Base-by-base conservation (phyloP, 2,113 vertebrate species). In the Saccopteryx leptura region DNA sequence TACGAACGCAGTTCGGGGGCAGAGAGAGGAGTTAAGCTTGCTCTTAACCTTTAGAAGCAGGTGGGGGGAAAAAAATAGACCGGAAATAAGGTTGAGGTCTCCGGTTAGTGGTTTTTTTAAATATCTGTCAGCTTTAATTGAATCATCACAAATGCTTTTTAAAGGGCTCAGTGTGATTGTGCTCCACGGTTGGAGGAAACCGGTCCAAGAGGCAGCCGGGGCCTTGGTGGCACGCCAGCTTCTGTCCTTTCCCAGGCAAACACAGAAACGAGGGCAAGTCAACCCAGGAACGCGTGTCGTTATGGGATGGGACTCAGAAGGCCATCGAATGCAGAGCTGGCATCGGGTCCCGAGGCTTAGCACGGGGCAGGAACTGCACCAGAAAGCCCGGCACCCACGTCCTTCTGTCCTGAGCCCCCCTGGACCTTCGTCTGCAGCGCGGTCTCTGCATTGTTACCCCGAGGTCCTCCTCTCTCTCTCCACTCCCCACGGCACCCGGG, bases 51-150 rank as follows among this genome's bases (percentile, higher is more conserved):
- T 97, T 72, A 94, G 68, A 91, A 75, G 90, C 46, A 56, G 50
- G 66, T 0, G 15, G 19, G 66, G 0, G 15, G 19, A 9, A 83
- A 96, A 63, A 88, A 61, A 94, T 91, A 92, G 60, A 87, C n/a
- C 88, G 68, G 68, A 92, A 97, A 93, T 90, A 91, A 96, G 97
- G 97, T 94, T 93, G 89, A 96, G 95, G 50, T 84, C 95, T 94
- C 94, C 65, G 88, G 93, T 97, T 94, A 93, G 85, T 56, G 88
- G 88, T 79, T 90, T 95, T 97, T 85, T 74, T 58, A 94, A 97
- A 95, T 95, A 94, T 52, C 83, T 98, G 98, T 98, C 98, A 95
- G 83, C 90, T 97, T 97, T 96, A 98, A 98, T 98, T 97, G 98
- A 98, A 97, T 98, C 96, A 92, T 90, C 94, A 52, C 46, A 31